Conservation (phyloP, 2,113 vertebrate species). For the Clarias gariepinus region DNA sequence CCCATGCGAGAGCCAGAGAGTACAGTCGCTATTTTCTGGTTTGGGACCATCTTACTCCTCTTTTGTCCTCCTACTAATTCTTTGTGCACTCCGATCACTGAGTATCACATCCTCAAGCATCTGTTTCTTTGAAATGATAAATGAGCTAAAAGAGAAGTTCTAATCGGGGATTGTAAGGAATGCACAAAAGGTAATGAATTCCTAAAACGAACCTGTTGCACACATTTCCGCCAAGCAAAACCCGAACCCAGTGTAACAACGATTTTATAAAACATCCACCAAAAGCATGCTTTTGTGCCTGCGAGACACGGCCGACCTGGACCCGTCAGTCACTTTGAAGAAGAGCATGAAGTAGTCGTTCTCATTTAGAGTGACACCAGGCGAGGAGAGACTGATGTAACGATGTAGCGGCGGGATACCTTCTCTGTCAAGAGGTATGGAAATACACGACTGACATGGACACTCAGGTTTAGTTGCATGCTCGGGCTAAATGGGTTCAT, state of each 20-base stretch:
- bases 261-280: background rate
- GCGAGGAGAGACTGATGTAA: slow-evolving; percentile 4
- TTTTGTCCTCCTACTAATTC: background rate
- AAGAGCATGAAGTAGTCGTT: slow-evolving; percentile 1
- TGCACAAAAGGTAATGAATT: background rate
- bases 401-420: background rate
- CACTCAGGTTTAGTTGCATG: slow-evolving; percentile 5
- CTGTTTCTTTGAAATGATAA: background rate
- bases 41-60: background rate
- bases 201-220: background rate
- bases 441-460: background rate
- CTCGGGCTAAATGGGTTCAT: slow-evolving; percentile 25
- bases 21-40: slow-evolving; percentile 36
- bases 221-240: background rate
- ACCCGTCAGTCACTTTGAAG: slow-evolving; percentile 42
- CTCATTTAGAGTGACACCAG: slow-evolving; percentile 23
- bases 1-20: slow-evolving; percentile 51
- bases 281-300: background rate
- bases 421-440: slow-evolving; percentile 3
- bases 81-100: background rate
- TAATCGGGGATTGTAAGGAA: background rate
- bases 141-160: background rate
- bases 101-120: background rate
- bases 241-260: background rate
- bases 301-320: slow-evolving; percentile 11